Conservation (phyloP, 2,888 invertebrate species). For the Ectobius pallidus region DNA sequence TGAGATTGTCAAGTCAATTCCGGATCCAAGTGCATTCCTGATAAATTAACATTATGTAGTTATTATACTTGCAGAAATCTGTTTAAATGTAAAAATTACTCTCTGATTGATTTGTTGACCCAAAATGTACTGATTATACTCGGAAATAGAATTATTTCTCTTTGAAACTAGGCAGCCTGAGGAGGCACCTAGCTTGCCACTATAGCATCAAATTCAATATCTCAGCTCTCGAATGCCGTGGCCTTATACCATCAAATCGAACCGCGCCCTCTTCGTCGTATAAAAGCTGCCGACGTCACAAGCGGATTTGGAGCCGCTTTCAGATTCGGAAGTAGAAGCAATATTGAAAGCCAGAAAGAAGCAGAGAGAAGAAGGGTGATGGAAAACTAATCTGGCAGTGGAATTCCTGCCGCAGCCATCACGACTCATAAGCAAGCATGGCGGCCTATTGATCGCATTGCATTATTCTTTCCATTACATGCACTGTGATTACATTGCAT, state of each 20-base stretch:
- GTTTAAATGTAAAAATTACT: too few relatives aligned
- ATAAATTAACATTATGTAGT: too few relatives aligned
- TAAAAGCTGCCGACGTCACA: slow-evolving; percentile 25
- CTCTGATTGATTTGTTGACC: too few relatives aligned
- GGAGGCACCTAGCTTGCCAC: background rate
- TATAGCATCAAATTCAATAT: slow-evolving; percentile 18
- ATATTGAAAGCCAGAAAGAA: slow-evolving; percentile 23
- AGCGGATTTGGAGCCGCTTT: slow-evolving; percentile 16
- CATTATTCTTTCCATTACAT: too few relatives aligned
- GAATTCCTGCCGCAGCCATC: slow-evolving; percentile 18
- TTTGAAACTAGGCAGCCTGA: slow-evolving; percentile 2
- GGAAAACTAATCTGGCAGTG: slow-evolving; percentile 11
- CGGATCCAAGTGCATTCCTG: too few relatives aligned
- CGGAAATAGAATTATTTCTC: too few relatives aligned
- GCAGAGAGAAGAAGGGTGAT: background rate
- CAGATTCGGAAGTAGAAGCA: slow-evolving; percentile 11
- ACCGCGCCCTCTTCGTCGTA: slow-evolving; percentile 13
- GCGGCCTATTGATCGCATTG: too few relatives aligned
- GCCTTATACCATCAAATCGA: slow-evolving; percentile 27
- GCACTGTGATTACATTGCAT: too few relatives aligned
- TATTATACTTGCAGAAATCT: too few relatives aligned
- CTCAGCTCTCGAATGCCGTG: slow-evolving; percentile 14
- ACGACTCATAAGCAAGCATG: slow-evolving; percentile 5
- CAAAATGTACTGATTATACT: too few relatives aligned
- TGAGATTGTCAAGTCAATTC: too few relatives aligned